Conservation (phyloP, 1,140 invertebrate genomes). For the Aphelenchoides fujianensis region DNA sequence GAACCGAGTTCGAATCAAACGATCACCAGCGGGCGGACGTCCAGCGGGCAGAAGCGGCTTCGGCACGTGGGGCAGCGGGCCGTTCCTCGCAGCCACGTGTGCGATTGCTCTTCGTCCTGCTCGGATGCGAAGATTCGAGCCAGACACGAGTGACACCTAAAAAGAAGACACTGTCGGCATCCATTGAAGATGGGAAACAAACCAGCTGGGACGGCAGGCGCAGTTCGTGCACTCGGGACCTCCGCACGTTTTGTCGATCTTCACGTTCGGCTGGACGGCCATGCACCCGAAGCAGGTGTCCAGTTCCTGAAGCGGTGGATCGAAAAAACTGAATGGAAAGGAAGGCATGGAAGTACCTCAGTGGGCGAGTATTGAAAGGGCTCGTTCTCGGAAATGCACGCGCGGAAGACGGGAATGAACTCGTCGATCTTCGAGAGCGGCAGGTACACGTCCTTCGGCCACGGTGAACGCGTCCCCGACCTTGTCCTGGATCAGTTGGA, state of each 20-base stretch:
- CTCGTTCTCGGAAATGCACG: slow-evolving; percentile 8
- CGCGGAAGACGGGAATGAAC: slow-evolving; percentile 7
- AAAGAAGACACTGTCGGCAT: not conserved
- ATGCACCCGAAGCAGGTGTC: slow-evolving; percentile 20
- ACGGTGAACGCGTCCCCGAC: not conserved
- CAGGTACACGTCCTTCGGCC: not conserved
- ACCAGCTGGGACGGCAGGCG: slow-evolving; percentile 16
- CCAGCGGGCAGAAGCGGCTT: not conserved
- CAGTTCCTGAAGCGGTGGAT: slow-evolving; percentile 4
- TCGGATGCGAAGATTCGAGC: slow-evolving; percentile 20
- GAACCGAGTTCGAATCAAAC: not conserved
- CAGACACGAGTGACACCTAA: slow-evolving; percentile 20
- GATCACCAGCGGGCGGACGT: slow-evolving; percentile 17
- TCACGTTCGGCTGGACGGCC: slow-evolving; percentile 18
- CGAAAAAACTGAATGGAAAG: too few relatives aligned
- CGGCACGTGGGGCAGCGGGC: slow-evolving; percentile 14
- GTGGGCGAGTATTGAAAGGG: not conserved
- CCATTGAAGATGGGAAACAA: not conserved
- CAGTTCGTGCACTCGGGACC: slow-evolving; percentile 6
- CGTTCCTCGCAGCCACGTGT: slow-evolving; percentile 1
- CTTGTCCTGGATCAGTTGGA: slow-evolving; percentile 13
- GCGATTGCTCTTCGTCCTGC: not conserved
- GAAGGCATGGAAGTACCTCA: too few relatives aligned
- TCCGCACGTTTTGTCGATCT: slow-evolving; percentile 3
- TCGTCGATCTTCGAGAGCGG: not conserved